Base-by-base conservation (phyloP, 2,797 vertebrate species). In the Vespertilio murinus region DNA sequence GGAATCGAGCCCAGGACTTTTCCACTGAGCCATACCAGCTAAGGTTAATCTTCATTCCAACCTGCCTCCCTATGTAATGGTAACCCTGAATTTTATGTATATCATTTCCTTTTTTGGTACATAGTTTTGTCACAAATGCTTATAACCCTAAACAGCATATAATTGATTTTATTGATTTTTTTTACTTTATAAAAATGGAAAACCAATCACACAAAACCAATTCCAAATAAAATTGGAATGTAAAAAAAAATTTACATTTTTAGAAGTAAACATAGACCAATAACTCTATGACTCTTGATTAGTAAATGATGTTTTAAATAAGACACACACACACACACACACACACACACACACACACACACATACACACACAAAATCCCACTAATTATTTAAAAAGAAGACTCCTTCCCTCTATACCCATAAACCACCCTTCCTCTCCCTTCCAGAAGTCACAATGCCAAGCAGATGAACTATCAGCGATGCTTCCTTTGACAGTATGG, bases 111-210 rank as follows among this genome's bases (percentile, higher is more conserved):
- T 59, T 84, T 88, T 81, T 56, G 56, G 52, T 78, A 47, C 5
- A 78, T 67, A 42, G 40, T 75, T 90, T 92, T 75, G 20, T 61
- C 74, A 94, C 69, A 86, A 80, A 83, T 74, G 42, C 54, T 96
- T 83, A 64, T 64, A 77, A 47, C 4, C n/a, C 52, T 67, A 71
- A 95, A 88, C 30, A 89, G 22, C 13, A 10, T 56, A 17, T 25
- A 69, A 91, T 92, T 82, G 47, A 33, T 77, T 96, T 94, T 95
- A 59, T 14, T 64, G 59, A 25, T 61, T 5, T 38, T 65, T 90
- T 88, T 3, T 70, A 38, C 47, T 67, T 95, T 77, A 73, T 77
- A 77, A 79, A 93, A 86, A 78, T 80, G 59, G 56, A 92, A 96
- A 90, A 20, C 52, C 4, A 33, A 30, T 49, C 61, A 88, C 5